Evolutionary conservation across 2,797 vertebrate species (phyloP).

Genomic region (Hypotaenidia okinawae): DNA sequence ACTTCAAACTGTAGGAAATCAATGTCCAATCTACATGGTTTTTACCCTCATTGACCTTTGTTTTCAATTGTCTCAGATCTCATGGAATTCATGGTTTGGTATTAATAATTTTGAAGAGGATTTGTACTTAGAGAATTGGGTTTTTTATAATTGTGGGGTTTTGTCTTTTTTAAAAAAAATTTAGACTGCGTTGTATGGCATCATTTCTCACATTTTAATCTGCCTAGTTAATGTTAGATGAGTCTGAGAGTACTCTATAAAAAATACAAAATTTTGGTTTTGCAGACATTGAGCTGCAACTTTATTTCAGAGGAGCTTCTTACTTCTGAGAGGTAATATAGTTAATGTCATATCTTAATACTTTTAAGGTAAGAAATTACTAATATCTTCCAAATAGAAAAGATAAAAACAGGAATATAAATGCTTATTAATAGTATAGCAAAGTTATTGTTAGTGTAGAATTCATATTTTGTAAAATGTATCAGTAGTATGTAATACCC

Average conservation of each 20-base stretch:
- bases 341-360: not conserved
- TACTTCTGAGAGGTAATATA: not conserved
- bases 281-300: not conserved
- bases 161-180: too few species aligned
- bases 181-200: not conserved
- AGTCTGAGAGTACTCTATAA: not conserved
- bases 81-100: not conserved
- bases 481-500: not conserved
- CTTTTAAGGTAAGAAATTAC: not conserved
- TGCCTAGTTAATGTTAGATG: not conserved
- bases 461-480: not conserved
- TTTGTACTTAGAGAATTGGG: not conserved
- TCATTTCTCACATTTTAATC: not conserved
- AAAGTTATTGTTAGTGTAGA: not conserved
- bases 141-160: not conserved
- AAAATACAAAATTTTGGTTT: not conserved
- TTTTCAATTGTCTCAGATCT: not conserved
- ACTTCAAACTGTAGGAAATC: not conserved
- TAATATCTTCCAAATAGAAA: not conserved
- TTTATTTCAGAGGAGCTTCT: not conserved
- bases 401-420: not conserved
- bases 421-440: not conserved
- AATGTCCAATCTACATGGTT: fast-evolving
- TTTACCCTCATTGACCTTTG: not conserved
- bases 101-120: not conserved